Conservation (phyloP, 2,888 invertebrate genomes). For the Melanostoma scalare region DNA sequence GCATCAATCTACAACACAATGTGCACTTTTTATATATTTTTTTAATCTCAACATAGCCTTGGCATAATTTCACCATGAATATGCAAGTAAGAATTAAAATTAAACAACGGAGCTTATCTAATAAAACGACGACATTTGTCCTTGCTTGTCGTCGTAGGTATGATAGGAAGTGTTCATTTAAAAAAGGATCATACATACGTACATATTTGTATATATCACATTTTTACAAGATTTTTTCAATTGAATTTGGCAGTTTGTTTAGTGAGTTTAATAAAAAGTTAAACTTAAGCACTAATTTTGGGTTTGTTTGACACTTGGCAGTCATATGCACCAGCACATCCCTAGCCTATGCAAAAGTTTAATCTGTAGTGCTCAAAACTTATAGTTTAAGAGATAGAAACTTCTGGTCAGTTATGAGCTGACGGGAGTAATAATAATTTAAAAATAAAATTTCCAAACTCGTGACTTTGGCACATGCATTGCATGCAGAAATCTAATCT, state of each 20-base stretch:
- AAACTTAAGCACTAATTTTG: conserved; percentile 95
- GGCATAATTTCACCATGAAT: conserved; percentile 63
- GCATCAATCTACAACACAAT: conserved; percentile 31
- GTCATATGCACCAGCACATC: conserved; percentile 94
- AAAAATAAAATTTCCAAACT: conserved; percentile 38
- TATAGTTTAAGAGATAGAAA: conserved; percentile 89
- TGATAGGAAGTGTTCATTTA: too few relatives aligned
- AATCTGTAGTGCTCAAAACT: conserved; percentile 92
- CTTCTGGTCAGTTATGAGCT: conserved; percentile 92
- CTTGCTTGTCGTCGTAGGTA: conserved; percentile 38
- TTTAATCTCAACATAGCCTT: conserved; percentile 34
- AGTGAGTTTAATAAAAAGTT: conserved; percentile 79
- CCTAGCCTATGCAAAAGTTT: conserved; percentile 92
- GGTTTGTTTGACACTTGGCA: conserved; percentile 97
- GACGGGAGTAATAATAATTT: conserved; percentile 51
- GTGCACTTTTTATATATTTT: conserved; percentile 6
- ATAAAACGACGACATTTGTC: conserved; percentile 46
- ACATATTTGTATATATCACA: background rate
- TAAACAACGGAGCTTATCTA: conserved; percentile 62
- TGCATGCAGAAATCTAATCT: conserved; percentile 35
- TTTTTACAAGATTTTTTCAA: conserved; percentile 26
- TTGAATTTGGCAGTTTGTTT: background rate
- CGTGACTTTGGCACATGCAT: conserved; percentile 63
- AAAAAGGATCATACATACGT: background rate
- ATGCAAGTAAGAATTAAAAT: conserved; percentile 66